Conservation (phyloP, 2,797 vertebrate genomes). For the Sternarchorhynchus goeldii region DNA sequence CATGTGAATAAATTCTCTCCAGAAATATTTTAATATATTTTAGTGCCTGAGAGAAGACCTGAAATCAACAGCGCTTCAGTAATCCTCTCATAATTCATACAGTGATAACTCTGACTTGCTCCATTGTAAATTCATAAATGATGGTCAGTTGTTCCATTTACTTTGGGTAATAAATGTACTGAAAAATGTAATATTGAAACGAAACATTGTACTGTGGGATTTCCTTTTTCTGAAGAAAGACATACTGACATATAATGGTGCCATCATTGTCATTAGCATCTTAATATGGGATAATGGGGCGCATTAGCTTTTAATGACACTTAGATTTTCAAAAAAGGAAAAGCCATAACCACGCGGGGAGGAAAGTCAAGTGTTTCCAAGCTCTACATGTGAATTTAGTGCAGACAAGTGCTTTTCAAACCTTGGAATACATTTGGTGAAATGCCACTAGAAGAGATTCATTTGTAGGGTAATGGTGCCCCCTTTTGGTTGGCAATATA, state of each 20-base stretch:
- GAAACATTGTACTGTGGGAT: conserved; percentile 43
- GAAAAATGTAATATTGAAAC: not conserved
- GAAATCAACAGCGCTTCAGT: not conserved
- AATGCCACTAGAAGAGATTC: conserved; percentile 48
- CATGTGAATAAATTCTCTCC: not conserved
- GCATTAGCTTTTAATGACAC: conserved; percentile 81
- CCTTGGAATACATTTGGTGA: conserved; percentile 75
- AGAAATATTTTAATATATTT: not conserved
- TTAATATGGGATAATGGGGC: conserved; percentile 75
- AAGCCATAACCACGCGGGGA: conserved; percentile 82
- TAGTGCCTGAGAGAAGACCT: not conserved
- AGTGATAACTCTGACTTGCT: conserved; percentile 7
- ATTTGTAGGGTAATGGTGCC: conserved; percentile 78
- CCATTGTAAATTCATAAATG: not conserved
- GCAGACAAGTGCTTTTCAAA: conserved; percentile 84
- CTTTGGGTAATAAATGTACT: not conserved
- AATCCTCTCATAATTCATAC: not conserved
- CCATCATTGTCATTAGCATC: conserved; percentile 63
- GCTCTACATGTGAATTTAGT: conserved; percentile 84
- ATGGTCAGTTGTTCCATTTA: not conserved
- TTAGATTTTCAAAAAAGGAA: conserved; percentile 79
- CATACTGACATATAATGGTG: conserved; percentile 52
- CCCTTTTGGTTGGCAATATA: conserved; percentile 67
- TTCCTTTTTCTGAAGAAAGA: conserved; percentile 56
- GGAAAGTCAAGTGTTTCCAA: conserved; percentile 85